Base-by-base conservation (phyloP, 2,888 invertebrate species). In the Pasiphila rectangulata region DNA sequence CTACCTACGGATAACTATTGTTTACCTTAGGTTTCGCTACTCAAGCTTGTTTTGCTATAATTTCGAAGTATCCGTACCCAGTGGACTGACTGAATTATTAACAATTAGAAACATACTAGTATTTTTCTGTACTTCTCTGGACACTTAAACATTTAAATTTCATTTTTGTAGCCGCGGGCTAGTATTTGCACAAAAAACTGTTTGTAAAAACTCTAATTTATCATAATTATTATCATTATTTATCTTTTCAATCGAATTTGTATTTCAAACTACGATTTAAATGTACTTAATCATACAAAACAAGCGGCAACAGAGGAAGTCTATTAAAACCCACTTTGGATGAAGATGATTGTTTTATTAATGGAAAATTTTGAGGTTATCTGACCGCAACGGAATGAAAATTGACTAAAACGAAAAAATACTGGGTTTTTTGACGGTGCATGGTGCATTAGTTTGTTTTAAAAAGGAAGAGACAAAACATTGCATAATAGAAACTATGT, bases 241-340 rank as follows among this genome's bases (percentile, higher is more conserved):
- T 58, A 62, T 57, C 57, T 61, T 59, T 62, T 67, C 56, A 61
- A 63, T 57, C 59, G 35, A 46, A 49, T 45, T 57, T 58, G 51
- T 50, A 50, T 58, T 61, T 56, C 56, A 59, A 63, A 55, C 53
- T 58, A 57, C 61, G 51, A 68, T 64, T 68, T 58, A 59, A 61
- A 67, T 61, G 55, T 54, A 59, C 51, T 57, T 48, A 63, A 67
- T 64, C 58, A 65, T 59, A 40, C 61, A 70, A 68, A 65, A 55
- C 57, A 46, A 57, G 12, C 35, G 47, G 51, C 62, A 71, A 75
- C 70, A 67, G 72, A 71, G 71, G 72, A 66, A 72, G 69, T 57
- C 66, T 73, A 78, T 79, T 79, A 79, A 76, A 79, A 72, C 68
- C 67, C 77, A 78, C 73, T 80, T 76, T 72, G 55, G 55, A 48